phyloP scores from a whole-genome alignment of 53 echinoderm and acorn worm genomes.

The Arbacia lixula region DNA sequence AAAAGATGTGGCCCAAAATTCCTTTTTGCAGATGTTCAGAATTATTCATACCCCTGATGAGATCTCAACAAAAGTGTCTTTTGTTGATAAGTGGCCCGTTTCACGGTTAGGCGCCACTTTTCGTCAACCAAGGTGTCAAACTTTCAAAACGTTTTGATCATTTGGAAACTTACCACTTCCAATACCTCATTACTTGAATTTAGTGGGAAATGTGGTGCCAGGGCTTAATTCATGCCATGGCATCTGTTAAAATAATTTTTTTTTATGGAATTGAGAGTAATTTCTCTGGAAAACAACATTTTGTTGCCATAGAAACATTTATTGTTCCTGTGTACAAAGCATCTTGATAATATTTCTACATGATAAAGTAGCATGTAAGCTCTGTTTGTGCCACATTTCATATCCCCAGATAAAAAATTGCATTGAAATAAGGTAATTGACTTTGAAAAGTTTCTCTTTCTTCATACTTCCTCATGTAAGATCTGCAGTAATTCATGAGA shows the following conservation, averaged over 20 bases:
- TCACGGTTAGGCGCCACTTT: conserved; percentile 15
- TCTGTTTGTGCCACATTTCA: background rate
- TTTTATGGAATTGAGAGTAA: background rate
- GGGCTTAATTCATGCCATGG: background rate
- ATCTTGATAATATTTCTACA: background rate
- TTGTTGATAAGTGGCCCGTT: background rate
- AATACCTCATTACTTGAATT: background rate
- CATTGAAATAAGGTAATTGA: background rate
- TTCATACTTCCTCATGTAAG: conserved; percentile 3
- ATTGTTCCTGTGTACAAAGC: background rate
- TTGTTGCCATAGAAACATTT: background rate
- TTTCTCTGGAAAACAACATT: background rate
- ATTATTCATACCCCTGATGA: too few species aligned
- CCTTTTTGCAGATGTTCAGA: too few species aligned
- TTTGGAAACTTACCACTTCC: background rate
- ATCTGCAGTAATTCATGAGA: background rate
- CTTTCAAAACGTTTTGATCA: background rate
- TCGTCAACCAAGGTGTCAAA: conserved; percentile 2
- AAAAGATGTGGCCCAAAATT: too few species aligned
- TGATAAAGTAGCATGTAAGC: background rate
- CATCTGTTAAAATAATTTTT: too few species aligned
- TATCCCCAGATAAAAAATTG: background rate
- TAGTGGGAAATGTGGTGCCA: background rate
- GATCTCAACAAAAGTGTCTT: too few species aligned
- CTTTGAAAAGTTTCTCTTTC: background rate